phyloP scores from a whole-genome alignment of 2,888 invertebrate species.

The Aspidiotus rigidus region DNA sequence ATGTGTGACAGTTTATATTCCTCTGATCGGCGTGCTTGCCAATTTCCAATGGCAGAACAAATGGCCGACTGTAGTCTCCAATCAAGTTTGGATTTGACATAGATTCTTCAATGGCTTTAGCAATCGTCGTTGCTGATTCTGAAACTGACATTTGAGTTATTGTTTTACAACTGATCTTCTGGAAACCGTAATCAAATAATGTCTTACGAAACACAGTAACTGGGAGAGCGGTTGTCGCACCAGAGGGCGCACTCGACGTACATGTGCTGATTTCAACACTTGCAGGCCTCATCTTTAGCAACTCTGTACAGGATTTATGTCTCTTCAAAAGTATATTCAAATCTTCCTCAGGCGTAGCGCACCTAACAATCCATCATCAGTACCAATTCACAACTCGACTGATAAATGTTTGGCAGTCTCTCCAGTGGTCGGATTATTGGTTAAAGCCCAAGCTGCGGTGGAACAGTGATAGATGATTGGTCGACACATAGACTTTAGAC shows the following conservation, averaged over 20 bases:
- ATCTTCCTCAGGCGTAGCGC: constrained; percentile 9
- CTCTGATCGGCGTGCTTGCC: constrained; percentile 71
- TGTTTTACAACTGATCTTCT: constrained; percentile 33
- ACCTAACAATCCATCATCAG: constrained; percentile 16
- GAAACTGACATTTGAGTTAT: constrained; percentile 56
- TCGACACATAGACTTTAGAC: no score
- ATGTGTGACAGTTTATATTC: constrained; percentile 63
- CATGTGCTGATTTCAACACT: background rate
- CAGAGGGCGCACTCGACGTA: background rate
- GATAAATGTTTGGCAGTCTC: no score
- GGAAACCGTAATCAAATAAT: constrained; percentile 39
- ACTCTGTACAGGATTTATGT: constrained; percentile 21
- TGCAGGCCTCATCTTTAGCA: background rate
- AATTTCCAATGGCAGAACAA: constrained; percentile 60
- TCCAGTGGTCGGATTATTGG: no score
- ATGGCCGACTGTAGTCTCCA: constrained; percentile 71
- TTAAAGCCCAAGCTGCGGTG: no score
- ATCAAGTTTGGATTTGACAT: constrained; percentile 48
- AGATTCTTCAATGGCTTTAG: constrained; percentile 59
- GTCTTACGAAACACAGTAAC: constrained; percentile 30
- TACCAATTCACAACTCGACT: constrained; percentile 16
- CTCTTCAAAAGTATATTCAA: constrained; percentile 11
- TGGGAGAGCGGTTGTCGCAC: constrained; percentile 24
- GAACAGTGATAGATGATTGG: no score
- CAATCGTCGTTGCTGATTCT: constrained; percentile 64